Base-by-base conservation (phyloP, 2,797 vertebrate species). In the Smutsia temminckii region DNA sequence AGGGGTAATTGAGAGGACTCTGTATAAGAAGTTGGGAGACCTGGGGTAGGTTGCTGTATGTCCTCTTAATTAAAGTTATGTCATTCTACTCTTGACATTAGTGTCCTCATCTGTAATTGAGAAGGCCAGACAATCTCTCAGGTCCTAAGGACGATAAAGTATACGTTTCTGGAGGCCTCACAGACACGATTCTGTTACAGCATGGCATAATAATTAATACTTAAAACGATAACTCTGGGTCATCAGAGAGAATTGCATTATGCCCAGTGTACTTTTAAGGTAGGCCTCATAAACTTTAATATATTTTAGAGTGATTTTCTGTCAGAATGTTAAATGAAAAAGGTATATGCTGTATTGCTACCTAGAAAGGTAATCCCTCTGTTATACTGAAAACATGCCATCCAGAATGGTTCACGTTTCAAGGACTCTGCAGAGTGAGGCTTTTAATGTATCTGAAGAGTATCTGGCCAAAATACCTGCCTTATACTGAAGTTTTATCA, bases 241-340 rank as follows among this genome's bases (percentile, higher is more conserved):
- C 85, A 95, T 96, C 64, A 91, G 83, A 61, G 91, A 97, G 95
- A 97, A 94, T 88, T 68, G 55, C 95, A 95, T 95, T 95, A 92
- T 89, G 59, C 69, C 64, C 92, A 85, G 61, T 84, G 86, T 77
- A 75, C 96, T 97, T 97, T 95, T 96, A 94, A 94, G 91, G 69
- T 96, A 97, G 91, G 6, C 34, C 78, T 96, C 89, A 91, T 95
- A 87, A 96, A 94, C 37, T 91, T 77, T 93, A 96, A 94, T 85
- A 93, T 25, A 85, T 95, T 97, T 96, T 78, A 77, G 69, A 95
- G 89, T 91, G 95, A 96, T 89, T 97, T 94, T 95, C 91, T 91
- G 79, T 95, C 88, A 86, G 55, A 75, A 91, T 84, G 42, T 92
- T 97, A 79, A 92, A 92, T 94, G 77, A 49, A 88, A 66, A 85